phyloP scores from a whole-genome alignment of 2,113 vertebrate species.

The Silurus meridionalis region DNA sequence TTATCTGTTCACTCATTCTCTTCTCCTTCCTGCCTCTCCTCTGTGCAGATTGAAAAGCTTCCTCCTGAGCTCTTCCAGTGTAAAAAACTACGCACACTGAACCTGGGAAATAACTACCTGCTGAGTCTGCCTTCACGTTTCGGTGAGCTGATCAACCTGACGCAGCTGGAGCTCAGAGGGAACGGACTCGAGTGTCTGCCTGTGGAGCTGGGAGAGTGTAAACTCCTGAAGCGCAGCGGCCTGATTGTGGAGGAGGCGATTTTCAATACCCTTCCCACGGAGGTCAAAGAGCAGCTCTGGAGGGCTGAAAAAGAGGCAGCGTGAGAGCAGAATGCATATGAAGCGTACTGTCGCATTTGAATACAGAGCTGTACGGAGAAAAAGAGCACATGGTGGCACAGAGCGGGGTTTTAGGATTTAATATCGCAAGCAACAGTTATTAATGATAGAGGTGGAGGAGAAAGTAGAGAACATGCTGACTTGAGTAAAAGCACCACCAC shows the following conservation, averaged over 20 bases:
- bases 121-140: constrained; percentile 90
- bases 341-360: background rate
- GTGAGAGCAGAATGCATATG: constrained; percentile 61
- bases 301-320: constrained; percentile 91
- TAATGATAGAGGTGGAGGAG: background rate
- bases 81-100: constrained; percentile 91
- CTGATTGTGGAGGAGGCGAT: constrained; percentile 94
- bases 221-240: constrained; percentile 87
- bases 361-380: background rate
- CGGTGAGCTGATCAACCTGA: constrained; percentile 89
- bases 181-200: constrained; percentile 95
- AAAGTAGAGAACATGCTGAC: background rate
- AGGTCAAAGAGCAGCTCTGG: constrained; percentile 93
- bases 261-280: constrained; percentile 90
- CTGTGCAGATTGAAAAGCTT: constrained; percentile 85
- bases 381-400: background rate
- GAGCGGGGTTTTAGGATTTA: background rate
- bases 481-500: background rate
- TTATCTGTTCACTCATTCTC: background rate
- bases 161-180: constrained; percentile 91
- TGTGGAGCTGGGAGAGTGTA: constrained; percentile 93
- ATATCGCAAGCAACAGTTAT: background rate
- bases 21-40: background rate
- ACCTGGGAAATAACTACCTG: constrained; percentile 94
- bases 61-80: constrained; percentile 97